These are phyloP conservation scores for Gephyroberyx darwinii DNA, from an alignment of 2,797 vertebrate genomes.

Conservation along the genomic window DNA sequence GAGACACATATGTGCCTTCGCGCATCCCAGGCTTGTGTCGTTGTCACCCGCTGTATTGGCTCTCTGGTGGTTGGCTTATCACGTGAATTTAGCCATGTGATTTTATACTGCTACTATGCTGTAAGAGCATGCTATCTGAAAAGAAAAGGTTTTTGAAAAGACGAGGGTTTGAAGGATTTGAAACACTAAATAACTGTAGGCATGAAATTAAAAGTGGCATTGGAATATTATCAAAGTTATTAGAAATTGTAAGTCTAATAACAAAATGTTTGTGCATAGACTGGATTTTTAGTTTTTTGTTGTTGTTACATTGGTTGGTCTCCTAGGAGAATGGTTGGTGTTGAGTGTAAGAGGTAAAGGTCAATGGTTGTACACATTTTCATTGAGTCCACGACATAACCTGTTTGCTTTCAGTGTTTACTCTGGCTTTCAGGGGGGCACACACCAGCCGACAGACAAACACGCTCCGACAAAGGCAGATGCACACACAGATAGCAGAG, in stretches of 20 bases:
- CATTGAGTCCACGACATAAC: conserved; percentile 7
- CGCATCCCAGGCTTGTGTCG: conserved; percentile 25
- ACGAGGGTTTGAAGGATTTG: too few relatives aligned
- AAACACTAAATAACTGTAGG: neutral
- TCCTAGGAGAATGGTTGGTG: neutral
- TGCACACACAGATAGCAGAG: conserved; percentile 16
- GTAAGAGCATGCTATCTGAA: neutral
- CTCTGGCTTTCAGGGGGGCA: conserved; percentile 2
- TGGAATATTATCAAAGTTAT: too few relatives aligned
- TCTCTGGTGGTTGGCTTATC: conserved; percentile 26
- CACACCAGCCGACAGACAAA: neutral
- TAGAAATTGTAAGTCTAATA: too few relatives aligned
- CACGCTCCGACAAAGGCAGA: neutral
- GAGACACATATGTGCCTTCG: conserved; percentile 48
- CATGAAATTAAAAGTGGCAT: neutral
- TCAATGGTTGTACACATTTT: conserved; percentile 10
- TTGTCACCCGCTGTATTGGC: conserved; percentile 51
- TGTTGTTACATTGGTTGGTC: neutral
- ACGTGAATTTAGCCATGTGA: conserved; percentile 38
- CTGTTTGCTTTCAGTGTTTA: conserved; percentile 26
- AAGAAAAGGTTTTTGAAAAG: too few relatives aligned
- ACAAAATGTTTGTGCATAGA: too few relatives aligned
- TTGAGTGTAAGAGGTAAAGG: conserved; percentile 7
- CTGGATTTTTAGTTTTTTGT: neutral
- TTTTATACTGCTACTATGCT: neutral